These are phyloP conservation scores for Carposina sasakii DNA, from an alignment of 1,140 invertebrate genomes.

Conservation along the genomic window DNA sequence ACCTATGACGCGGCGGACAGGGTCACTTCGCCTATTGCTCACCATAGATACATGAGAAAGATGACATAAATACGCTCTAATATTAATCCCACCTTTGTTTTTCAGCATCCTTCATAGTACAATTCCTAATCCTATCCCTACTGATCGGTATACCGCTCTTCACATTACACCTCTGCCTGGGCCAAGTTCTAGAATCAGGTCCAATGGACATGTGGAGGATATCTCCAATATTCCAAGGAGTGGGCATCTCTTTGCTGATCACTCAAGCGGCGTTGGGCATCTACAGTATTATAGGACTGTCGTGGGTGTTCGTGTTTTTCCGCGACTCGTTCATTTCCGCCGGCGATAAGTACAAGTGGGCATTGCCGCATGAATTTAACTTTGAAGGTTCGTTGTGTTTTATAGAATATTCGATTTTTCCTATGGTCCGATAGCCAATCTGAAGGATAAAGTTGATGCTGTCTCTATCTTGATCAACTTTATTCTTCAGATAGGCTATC, in stretches of 20 bases:
- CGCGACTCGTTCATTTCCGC: constrained; percentile 91
- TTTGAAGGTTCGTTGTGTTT: constrained; percentile 73
- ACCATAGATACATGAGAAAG: no score
- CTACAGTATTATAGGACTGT: constrained; percentile 89
- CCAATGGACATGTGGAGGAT: constrained; percentile 94
- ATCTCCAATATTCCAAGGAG: constrained; percentile 91
- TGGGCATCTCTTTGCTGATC: constrained; percentile 86
- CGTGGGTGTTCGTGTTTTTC: constrained; percentile 92
- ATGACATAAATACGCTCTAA: no score
- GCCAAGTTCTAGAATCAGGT: constrained; percentile 87
- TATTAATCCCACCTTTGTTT: constrained; percentile 50
- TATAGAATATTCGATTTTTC: no score
- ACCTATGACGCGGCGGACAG: no score
- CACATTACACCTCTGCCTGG: constrained; percentile 88
- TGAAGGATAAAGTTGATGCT: no score
- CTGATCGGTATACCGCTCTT: constrained; percentile 89
- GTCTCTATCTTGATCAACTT: no score
- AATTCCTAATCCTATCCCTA: constrained; percentile 89
- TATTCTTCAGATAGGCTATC: no score
- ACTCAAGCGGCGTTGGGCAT: constrained; percentile 87
- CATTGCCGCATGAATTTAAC: constrained; percentile 79
- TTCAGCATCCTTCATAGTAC: constrained; percentile 89
- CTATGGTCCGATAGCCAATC: no score
- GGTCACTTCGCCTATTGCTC: no score
- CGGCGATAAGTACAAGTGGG: constrained; percentile 87